A percentile compares a stretch with the other conserved stretches of the same genome.
These are phyloP conservation scores for Protonemura montana DNA, from an alignment of 2,888 invertebrate species.

Conservation along the genomic window DNA sequence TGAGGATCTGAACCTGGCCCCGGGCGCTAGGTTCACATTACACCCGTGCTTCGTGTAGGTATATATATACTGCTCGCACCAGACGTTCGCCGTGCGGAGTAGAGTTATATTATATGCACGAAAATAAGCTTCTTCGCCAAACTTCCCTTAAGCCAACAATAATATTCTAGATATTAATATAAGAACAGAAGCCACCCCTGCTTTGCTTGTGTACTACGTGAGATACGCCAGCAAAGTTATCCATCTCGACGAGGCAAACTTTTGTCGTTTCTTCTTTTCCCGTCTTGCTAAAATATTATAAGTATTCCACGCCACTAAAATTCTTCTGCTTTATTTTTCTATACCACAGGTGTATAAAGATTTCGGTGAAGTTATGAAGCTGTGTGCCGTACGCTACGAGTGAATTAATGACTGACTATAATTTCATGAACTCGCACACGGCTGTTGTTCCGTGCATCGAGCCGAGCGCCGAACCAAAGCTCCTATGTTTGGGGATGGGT, in stretches of 20 bases:
- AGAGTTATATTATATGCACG: not conserved
- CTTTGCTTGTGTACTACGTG: not conserved
- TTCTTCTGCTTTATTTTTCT: not conserved
- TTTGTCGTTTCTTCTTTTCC: not conserved
- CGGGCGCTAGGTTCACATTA: not conserved
- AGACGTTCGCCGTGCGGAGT: not conserved
- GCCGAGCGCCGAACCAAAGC: no score
- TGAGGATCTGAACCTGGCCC: not conserved
- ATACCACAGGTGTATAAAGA: conserved; percentile 18
- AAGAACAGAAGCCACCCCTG: conserved; percentile 26
- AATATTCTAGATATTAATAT: conserved; percentile 8
- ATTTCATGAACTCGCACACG: not conserved
- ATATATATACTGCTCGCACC: no score
- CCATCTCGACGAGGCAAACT: not conserved
- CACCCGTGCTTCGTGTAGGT: not conserved
- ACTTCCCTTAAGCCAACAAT: conserved; percentile 23
- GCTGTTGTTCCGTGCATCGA: no score
- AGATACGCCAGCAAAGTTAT: conserved; percentile 19
- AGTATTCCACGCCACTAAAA: not conserved
- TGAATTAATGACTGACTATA: conserved; percentile 24
- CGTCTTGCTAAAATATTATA: not conserved
- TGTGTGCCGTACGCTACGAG: not conserved
- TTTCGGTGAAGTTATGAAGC: not conserved
- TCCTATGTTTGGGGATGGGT: no score
- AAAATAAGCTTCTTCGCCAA: not conserved